Evolutionary conservation across 2,797 vertebrate genomes (phyloP).

Genomic region (Sebastes iracundus): DNA sequence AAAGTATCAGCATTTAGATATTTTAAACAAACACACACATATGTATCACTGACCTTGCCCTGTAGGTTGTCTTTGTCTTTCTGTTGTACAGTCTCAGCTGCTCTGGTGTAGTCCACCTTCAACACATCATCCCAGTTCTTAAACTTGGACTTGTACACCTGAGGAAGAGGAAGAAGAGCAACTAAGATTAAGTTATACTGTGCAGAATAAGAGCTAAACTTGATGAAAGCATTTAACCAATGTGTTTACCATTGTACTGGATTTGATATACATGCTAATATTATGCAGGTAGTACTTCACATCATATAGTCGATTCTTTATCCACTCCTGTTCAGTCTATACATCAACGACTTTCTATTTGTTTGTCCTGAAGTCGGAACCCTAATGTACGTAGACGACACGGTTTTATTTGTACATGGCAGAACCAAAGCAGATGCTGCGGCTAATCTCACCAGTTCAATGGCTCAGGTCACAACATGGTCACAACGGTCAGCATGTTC

Average conservation of each 20-base stretch:
- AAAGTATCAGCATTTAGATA: neutral
- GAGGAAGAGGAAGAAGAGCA: neutral
- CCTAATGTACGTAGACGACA: neutral
- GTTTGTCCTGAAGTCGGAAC: neutral
- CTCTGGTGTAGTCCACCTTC: conserved; percentile 95
- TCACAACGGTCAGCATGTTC: no score
- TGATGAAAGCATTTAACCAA: no score
- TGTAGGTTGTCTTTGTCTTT: conserved; percentile 73
- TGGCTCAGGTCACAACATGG: neutral
- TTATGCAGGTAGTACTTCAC: neutral
- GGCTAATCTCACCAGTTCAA: neutral
- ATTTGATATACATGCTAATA: neutral
- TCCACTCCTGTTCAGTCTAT: neutral
- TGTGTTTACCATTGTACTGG: neutral
- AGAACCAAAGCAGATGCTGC: neutral
- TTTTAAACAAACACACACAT: neutral
- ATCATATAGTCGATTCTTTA: neutral
- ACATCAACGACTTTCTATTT: neutral
- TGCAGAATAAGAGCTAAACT: neutral
- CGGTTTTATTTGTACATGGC: neutral
- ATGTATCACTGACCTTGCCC: conserved; percentile 81
- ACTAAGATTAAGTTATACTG: neutral
- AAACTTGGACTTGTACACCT: conserved; percentile 99
- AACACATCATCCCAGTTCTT: conserved; percentile 98
- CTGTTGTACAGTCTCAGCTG: conserved; percentile 90